Base-by-base conservation (phyloP, 1,140 invertebrate genomes). In the Colletes gigas region DNA sequence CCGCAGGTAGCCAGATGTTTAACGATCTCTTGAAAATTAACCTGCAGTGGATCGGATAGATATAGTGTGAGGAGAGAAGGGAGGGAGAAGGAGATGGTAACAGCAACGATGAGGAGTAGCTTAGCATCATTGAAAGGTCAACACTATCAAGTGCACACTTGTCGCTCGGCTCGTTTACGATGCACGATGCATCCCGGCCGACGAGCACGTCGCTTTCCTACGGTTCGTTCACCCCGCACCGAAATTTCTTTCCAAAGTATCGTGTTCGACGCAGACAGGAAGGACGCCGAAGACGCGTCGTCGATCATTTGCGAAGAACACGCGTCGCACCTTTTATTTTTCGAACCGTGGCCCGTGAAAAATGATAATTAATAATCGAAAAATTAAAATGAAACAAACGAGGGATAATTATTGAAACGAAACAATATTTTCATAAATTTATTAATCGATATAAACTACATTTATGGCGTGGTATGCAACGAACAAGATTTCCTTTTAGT, bases 111-210 rank as follows among this genome's bases (percentile, higher is more conserved):
- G 73, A 76, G 76, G 60, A 76, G 81, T 74, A 79, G 87, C 86
- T 88, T 88, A 84, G 84, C 87, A 80, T 88, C 83, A 90, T 85
- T 86, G 85, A 88, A 89, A 85, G 87, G 89, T 90, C 88, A 87
- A 90, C 86, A 86, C 84, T 89, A 82, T 84, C 77, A 83, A 89
- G 86, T 88, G 82, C 87, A 83, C 84, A 90, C 88, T 89, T 87
- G 87, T 89, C 88, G 86, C 86, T 86, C 81, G 82, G 84, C 88
- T 92, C 89, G 90, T 91, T 87, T 92, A 91, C 87, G 88, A 92
- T 92, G 89, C 91, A 86, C 87, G 85, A 78, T 91, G 90, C 90
- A 92, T 90, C 86, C 59, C 83, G 83, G 85, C 83, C 73, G 83
- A 86, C 87, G 78, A 84, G 89, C 86, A 86, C 83, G 85, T 81